A percentile compares a stretch with the other conserved stretches of the same genome.
Conservation (phyloP, 1,140 invertebrate genomes). For the Lordiphosa clarofinis region DNA sequence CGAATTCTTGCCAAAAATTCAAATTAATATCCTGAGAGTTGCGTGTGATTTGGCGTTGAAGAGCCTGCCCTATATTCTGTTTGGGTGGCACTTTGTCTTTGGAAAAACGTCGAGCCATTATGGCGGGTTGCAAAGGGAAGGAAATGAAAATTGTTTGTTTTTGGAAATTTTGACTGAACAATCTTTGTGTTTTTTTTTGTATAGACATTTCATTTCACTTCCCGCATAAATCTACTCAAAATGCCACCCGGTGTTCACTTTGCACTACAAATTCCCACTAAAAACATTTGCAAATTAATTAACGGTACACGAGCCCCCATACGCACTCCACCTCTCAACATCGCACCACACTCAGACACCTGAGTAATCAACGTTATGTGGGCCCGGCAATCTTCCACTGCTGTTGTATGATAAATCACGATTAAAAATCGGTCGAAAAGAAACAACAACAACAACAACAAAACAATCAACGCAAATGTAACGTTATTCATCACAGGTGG, state of each 20-base stretch:
- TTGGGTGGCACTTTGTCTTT: slow-evolving; percentile 23
- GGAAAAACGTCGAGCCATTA: slow-evolving; percentile 21
- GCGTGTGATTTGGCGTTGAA: slow-evolving; percentile 34
- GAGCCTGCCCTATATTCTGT: slow-evolving; percentile 5
- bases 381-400: slow-evolving; percentile 48
- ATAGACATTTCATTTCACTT: slow-evolving; percentile 5
- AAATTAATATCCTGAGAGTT: slow-evolving; percentile 39
- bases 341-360: slow-evolving; percentile 50
- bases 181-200: neutral
- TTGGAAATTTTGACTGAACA: slow-evolving; percentile 3
- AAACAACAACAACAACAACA: slow-evolving; percentile 14
- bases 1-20: slow-evolving; percentile 60
- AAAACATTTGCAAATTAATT: slow-evolving; percentile 69
- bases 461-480: slow-evolving; percentile 68
- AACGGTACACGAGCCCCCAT: slow-evolving; percentile 59
- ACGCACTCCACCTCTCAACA: slow-evolving; percentile 15
- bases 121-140: too few relatives aligned
- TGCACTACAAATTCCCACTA: slow-evolving; percentile 41
- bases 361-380: slow-evolving; percentile 74
- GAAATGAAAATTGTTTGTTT: neutral
- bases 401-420: slow-evolving; percentile 58
- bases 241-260: slow-evolving; percentile 43
- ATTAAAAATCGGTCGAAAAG: slow-evolving; percentile 23
- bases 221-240: slow-evolving; percentile 31
- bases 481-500: slow-evolving; percentile 77